Evolutionary conservation across 1,140 invertebrate genomes (phyloP).

Genomic region (Bombus waltoni): DNA sequence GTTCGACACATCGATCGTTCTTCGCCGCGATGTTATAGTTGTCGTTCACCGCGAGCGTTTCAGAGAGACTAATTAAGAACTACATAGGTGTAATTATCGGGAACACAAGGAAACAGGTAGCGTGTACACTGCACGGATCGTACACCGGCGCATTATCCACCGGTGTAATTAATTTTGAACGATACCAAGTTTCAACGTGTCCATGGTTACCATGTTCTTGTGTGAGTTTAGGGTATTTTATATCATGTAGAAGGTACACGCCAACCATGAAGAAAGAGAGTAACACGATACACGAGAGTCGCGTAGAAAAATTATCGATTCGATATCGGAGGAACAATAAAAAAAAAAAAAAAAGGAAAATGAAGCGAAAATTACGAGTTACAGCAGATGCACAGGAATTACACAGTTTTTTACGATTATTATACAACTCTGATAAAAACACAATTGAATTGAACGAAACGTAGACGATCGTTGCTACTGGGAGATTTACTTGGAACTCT

Average conservation of each 20-base stretch:
- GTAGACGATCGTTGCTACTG: neutral
- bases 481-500: too few relatives aligned
- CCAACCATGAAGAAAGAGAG: neutral
- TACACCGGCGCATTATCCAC: neutral
- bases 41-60: conserved; percentile 1
- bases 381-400: too few relatives aligned
- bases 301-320: too few relatives aligned
- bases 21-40: neutral
- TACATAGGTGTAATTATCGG: conserved; percentile 14
- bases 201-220: neutral
- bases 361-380: too few relatives aligned
- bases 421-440: too few relatives aligned
- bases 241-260: neutral
- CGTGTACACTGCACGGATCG: neutral
- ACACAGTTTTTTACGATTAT: too few relatives aligned
- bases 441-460: too few relatives aligned
- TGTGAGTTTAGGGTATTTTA: neutral
- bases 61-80: conserved; percentile 21
- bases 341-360: too few relatives aligned
- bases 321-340: too few relatives aligned
- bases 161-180: conserved; percentile 24
- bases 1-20: conserved; percentile 13
- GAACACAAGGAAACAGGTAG: neutral
- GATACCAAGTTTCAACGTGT: neutral
- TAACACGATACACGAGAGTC: too few relatives aligned